Base-by-base conservation (phyloP, 2,888 invertebrate genomes). In the Ephialtes manifestator region DNA sequence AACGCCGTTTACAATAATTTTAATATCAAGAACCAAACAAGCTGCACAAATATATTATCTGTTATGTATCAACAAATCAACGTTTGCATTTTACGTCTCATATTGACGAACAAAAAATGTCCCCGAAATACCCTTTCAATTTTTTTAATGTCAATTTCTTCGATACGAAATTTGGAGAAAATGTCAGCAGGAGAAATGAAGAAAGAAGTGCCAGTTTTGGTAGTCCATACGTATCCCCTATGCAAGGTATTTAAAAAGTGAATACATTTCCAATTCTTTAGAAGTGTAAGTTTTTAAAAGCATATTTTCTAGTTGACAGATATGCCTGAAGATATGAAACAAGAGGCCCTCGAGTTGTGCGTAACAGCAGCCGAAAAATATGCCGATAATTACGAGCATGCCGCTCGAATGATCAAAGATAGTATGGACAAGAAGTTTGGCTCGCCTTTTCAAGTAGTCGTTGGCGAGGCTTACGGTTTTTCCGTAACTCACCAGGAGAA, bases 361-460 rank as follows among this genome's bases (percentile, higher is more conserved):
- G 98, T 98, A 75, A 98, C 98, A 3, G 99, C 99, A 0, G 98
- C 98, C 93, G 99, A 99, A 94, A 99, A 99, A 95, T 97, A 96
- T 94, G 95, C 97, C 0, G 95, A 96, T 8, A 99, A 98, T 89
- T 94, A 94, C 91, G 96, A 98, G 96, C 95, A 96, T 88, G 99
- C 99, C 0, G 98, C 99, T n/a, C 96, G 96, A 89, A 97, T 97
- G 96, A 98, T 99, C 78, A 99, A 99, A 94, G 99, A 99, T 91
- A 96, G 96, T 65, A 97, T 99, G 97, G 99, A 99, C 94, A 98
- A 98, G 94, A 98, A 98, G 94, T 99, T 98, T 94, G 99, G 99
- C 3, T 97, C 98, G 0, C 91, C 93, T 0, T 94, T 93, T 84
- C 97, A 98, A 83, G 99, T 99, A 96, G 97, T 99, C 0, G 97